Evolutionary conservation across 2,113 vertebrate genomes (phyloP).

Genomic region (Oryzias curvinotus): DNA sequence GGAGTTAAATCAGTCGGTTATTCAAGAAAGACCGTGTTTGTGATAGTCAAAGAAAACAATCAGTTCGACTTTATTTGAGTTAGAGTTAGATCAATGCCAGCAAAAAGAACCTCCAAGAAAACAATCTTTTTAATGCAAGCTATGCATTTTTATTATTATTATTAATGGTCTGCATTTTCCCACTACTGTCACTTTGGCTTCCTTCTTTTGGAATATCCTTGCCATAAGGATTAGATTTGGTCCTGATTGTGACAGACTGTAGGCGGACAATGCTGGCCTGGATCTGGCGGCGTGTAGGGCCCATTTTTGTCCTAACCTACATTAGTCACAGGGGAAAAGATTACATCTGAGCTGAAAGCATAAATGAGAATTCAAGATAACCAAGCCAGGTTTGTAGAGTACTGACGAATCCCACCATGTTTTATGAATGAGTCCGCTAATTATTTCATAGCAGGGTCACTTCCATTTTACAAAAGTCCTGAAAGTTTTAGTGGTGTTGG

Average conservation of each 20-base stretch:
- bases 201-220: constrained; percentile 19
- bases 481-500: background rate
- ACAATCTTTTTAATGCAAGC: no score
- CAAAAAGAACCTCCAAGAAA: no score
- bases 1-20: constrained; percentile 17
- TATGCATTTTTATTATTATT: no score
- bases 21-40: constrained; percentile 17
- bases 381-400: constrained; percentile 12
- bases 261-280: constrained; percentile 56
- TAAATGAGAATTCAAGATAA: constrained; percentile 26
- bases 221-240: constrained; percentile 46
- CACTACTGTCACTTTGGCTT: constrained; percentile 14
- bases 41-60: constrained; percentile 18
- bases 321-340: constrained; percentile 51
- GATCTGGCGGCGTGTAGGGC: constrained; percentile 13
- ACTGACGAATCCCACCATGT: constrained; percentile 7
- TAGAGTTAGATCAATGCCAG: no score
- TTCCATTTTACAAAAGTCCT: constrained; percentile 9
- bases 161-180: constrained; percentile 32
- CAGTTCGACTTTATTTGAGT: constrained; percentile 2
- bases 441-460: constrained; percentile 27
- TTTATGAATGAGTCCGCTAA: constrained; percentile 22
- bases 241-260: constrained; percentile 58
- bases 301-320: constrained; percentile 53
- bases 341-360: constrained; percentile 33